These are phyloP conservation scores for Phoeniculus purpureus DNA, from an alignment of 2,797 vertebrate species.

Conservation along the genomic window DNA sequence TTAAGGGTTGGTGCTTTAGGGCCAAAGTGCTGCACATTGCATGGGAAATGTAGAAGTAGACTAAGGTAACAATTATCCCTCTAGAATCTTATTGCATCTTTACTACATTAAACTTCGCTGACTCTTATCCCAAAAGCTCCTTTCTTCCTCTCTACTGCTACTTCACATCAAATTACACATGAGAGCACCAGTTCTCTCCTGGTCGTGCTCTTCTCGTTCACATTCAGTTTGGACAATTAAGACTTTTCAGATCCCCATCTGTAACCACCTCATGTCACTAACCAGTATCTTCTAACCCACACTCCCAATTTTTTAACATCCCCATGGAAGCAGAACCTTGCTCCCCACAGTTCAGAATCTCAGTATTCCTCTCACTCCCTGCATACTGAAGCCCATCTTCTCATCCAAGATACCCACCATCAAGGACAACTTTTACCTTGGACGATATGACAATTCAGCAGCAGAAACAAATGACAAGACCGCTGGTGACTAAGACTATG, in stretches of 20 bases:
- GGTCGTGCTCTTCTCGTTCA: not conserved
- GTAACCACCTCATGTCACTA: not conserved
- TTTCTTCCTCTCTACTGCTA: not conserved
- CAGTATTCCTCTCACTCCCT: not conserved
- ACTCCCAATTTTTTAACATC: not conserved
- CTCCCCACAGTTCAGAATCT: not conserved
- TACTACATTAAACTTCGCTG: not conserved
- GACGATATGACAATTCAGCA: not conserved
- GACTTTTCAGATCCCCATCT: not conserved
- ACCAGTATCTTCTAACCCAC: not conserved
- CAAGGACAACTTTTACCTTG: not conserved
- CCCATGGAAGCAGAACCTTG: not conserved
- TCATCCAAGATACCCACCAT: not conserved
- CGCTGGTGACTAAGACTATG: fast-evolving
- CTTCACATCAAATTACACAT: not conserved
- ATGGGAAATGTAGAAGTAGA: not conserved
- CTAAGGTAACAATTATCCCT: not conserved
- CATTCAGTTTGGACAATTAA: not conserved
- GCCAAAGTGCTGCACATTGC: not conserved
- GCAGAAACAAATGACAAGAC: not conserved
- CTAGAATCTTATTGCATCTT: not conserved
- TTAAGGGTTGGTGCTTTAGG: not conserved
- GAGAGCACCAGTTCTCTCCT: not conserved
- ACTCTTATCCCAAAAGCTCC: not conserved
- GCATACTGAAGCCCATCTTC: fast-evolving